These are phyloP conservation scores for Halisarca cf. caerulea DNA, from an alignment of 37 sponge, comb jelly and placozoan genomes.

Conservation along the genomic window DNA sequence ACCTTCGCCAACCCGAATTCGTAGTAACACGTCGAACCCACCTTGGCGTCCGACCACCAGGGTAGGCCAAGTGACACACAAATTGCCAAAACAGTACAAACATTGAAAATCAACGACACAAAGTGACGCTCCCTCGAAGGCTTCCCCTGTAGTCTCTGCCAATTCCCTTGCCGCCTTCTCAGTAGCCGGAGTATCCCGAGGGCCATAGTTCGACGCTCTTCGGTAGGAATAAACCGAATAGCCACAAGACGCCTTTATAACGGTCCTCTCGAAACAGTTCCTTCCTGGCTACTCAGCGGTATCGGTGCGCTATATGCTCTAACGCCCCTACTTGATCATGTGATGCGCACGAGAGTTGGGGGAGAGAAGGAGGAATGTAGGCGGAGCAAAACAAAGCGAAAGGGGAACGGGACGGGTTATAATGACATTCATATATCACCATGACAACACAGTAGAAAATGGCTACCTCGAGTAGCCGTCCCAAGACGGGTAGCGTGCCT, in stretches of 20 bases:
- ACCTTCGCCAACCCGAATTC: slow-evolving; percentile 57
- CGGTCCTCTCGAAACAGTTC: no score
- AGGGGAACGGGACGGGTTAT: not conserved
- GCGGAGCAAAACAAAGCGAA: no score
- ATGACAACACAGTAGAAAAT: not conserved
- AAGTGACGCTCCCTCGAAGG: slow-evolving; percentile 74
- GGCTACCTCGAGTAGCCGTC: not conserved
- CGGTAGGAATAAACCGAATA: no score
- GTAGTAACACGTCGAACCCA: slow-evolving; percentile 7
- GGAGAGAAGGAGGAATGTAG: no score
- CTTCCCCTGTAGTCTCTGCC: slow-evolving; percentile 23
- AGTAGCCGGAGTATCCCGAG: no score
- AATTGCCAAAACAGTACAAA: slow-evolving; percentile 32
- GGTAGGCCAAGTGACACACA: slow-evolving; percentile 50
- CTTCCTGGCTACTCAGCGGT: no score
- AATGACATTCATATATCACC: not conserved
- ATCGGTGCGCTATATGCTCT: not conserved
- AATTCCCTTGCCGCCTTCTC: not conserved
- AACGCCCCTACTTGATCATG: slow-evolving; percentile 2
- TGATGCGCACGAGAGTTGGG: no score
- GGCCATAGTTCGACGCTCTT: not conserved
- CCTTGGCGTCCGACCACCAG: slow-evolving; percentile 59
- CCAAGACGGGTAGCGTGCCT: slow-evolving; percentile 3
- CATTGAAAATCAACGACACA: slow-evolving; percentile 47
- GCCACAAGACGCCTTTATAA: no score